Evolutionary conservation across 1,140 invertebrate genomes (phyloP), one percentile per base, ranked within the genome.

Genomic region (Drosophila kurseongensis): DNA sequence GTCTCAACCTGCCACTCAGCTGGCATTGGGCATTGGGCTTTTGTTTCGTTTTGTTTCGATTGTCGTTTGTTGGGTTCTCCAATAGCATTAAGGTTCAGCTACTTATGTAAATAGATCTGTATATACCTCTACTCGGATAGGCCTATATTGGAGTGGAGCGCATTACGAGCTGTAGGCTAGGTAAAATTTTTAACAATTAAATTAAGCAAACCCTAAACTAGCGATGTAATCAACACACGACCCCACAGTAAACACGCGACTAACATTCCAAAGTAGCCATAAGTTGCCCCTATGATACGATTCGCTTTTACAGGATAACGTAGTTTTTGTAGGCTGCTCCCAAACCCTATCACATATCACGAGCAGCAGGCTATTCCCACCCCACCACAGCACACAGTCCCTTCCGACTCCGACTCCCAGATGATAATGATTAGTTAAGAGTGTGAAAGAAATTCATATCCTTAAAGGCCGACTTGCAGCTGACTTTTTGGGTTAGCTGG

Each of bases 161-260:
- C 56, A 61, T 42, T 36, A 54, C 32, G 41, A 69, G 71, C 66
- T 73, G 77, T 84, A 84, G 80, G 80, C 51, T 84, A 84, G 80
- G 77, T 65, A 80, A 36, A 76, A 85, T 85, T 84, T 85, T 84
- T 36, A 84, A 63, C 61, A 80, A 69, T 71, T 71, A 71, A 16
- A 27, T 47, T 80, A 72, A 83, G 61, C 61, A 57, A 84, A 61
- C 0, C 10, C 29, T 5, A 14, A 12, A 61, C 45, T 60, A 67
- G 42, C 14, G 45, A 27, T 56, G 57, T 66, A 45, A 48, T 58
- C 54, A 38, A 38, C 7, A 45, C 12, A 14, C 14, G 32, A 29
- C 4, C 14, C 55, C 41, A 58, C 14, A 27, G 38, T 7, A 16
- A n/a, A 38, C 32, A 29, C 14, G 16, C 44, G 57, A 18, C n/a